These are phyloP conservation scores for Eubasilissa splendida DNA, from an alignment of 2,888 invertebrate genomes.

Conservation along the genomic window DNA sequence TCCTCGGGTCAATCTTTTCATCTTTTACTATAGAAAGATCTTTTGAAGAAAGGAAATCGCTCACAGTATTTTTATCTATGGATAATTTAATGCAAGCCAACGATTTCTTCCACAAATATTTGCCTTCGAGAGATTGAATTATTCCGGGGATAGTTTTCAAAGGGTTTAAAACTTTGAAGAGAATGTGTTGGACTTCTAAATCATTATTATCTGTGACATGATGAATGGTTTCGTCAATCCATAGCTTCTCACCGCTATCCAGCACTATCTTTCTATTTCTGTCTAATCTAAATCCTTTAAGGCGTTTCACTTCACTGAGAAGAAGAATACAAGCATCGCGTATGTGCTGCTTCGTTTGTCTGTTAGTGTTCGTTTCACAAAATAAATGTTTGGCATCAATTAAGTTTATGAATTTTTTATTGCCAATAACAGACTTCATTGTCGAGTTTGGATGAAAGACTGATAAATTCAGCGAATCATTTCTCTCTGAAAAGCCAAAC, in stretches of 20 bases:
- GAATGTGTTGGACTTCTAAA: slow-evolving; percentile 30
- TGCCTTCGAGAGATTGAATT: slow-evolving; percentile 12
- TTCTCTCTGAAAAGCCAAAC: slow-evolving; percentile 7
- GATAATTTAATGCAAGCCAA: background rate
- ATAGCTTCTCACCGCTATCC: slow-evolving; percentile 44
- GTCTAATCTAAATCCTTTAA: slow-evolving; percentile 35
- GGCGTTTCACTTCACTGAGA: slow-evolving; percentile 29
- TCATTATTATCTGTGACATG: background rate
- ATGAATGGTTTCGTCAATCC: slow-evolving; percentile 36
- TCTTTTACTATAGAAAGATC: slow-evolving; percentile 14
- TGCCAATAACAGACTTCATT: slow-evolving; percentile 22
- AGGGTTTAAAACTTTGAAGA: slow-evolving; percentile 41
- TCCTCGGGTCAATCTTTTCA: slow-evolving; percentile 36
- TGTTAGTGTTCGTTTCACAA: slow-evolving; percentile 36
- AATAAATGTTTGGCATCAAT: slow-evolving; percentile 39
- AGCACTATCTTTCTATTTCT: slow-evolving; percentile 41
- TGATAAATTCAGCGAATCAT: slow-evolving; percentile 37
- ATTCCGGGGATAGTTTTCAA: slow-evolving; percentile 24
- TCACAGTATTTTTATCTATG: slow-evolving; percentile 28
- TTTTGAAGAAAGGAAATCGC: background rate
- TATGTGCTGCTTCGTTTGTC: slow-evolving; percentile 43
- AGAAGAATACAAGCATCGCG: slow-evolving; percentile 29
- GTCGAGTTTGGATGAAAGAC: slow-evolving; percentile 38
- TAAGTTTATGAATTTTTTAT: slow-evolving; percentile 25
- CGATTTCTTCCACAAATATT: slow-evolving; percentile 37